A percentile compares a stretch with the other conserved stretches of the same genome.
These are phyloP conservation scores for Callospermophilus lateralis DNA, from an alignment of 2,113 vertebrate genomes.

Conservation along the genomic window DNA sequence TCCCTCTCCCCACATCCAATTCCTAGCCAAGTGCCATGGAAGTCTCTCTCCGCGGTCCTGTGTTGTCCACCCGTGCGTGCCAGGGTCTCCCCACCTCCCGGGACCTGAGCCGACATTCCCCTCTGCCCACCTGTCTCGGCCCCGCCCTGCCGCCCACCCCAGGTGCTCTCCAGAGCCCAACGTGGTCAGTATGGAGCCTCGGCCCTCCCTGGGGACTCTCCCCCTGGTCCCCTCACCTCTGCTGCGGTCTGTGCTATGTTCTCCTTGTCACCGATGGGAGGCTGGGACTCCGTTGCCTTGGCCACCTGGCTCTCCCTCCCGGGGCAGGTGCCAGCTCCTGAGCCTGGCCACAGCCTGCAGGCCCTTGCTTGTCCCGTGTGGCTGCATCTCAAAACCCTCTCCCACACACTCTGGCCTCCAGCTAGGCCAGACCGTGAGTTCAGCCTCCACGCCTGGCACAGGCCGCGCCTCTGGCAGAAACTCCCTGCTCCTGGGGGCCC, in stretches of 20 bases:
- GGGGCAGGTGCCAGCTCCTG: background rate
- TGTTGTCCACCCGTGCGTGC: background rate
- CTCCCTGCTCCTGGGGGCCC: background rate
- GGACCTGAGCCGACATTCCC: background rate
- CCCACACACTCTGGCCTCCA: background rate
- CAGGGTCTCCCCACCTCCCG: background rate
- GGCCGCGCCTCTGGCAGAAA: background rate
- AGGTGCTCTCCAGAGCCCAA: background rate
- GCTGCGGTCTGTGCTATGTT: rapidly evolving
- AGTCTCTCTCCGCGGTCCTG: background rate
- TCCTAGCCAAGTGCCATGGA: background rate
- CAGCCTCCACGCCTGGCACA: background rate
- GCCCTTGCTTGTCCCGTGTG: background rate
- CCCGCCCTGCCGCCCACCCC: background rate
- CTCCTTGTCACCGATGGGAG: background rate
- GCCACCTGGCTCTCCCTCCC: background rate
- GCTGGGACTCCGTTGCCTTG: background rate
- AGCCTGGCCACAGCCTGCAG: background rate
- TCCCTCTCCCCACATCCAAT: background rate
- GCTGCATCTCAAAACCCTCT: background rate
- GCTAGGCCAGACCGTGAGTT: background rate
- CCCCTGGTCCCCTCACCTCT: background rate
- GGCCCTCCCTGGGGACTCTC: background rate
- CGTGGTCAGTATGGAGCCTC: rapidly evolving
- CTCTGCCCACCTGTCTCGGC: background rate